These are phyloP conservation scores for Crocallis elinguaria DNA, from an alignment of 2,888 invertebrate genomes.

Conservation along the genomic window DNA sequence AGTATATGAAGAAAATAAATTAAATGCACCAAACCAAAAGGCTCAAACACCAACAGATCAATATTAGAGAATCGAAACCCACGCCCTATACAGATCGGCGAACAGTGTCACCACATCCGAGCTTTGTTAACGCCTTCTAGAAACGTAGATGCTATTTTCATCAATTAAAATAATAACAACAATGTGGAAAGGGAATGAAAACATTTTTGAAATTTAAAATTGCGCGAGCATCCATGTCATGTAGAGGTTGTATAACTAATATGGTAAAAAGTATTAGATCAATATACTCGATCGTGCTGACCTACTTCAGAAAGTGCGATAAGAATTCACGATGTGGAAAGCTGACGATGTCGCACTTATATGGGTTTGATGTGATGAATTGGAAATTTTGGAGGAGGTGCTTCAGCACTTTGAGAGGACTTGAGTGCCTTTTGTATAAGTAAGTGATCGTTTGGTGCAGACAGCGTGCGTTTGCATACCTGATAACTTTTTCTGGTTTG, in stretches of 20 bases:
- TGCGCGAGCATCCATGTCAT: too few species aligned
- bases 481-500: slow-evolving; percentile 1
- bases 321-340: slow-evolving; percentile 50
- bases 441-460: slow-evolving; percentile 22
- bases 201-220: too few species aligned
- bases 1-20: too few species aligned
- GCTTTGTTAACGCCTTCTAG: too few species aligned
- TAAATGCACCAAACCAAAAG: too few species aligned
- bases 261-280: slow-evolving; percentile 50
- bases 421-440: slow-evolving; percentile 6
- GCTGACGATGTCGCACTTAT: slow-evolving; percentile 29
- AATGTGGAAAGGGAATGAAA: too few species aligned
- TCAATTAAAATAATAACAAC: too few species aligned
- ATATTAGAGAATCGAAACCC: too few species aligned
- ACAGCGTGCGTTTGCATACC: slow-evolving; percentile 14
- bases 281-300: slow-evolving; percentile 50
- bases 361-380: slow-evolving; percentile 29
- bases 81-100: too few species aligned
- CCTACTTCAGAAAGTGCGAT: slow-evolving; percentile 53
- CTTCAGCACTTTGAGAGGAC: slow-evolving; percentile 8
- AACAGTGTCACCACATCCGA: too few species aligned
- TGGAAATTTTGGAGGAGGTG: slow-evolving; percentile 27
- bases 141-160: too few species aligned
- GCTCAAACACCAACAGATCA: too few species aligned
- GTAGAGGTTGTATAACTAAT: neutral